Evolutionary conservation across 2,797 vertebrate species (phyloP), one percentile per base, ranked within the genome.

Genomic region (Chaetodon trifasciatus): DNA sequence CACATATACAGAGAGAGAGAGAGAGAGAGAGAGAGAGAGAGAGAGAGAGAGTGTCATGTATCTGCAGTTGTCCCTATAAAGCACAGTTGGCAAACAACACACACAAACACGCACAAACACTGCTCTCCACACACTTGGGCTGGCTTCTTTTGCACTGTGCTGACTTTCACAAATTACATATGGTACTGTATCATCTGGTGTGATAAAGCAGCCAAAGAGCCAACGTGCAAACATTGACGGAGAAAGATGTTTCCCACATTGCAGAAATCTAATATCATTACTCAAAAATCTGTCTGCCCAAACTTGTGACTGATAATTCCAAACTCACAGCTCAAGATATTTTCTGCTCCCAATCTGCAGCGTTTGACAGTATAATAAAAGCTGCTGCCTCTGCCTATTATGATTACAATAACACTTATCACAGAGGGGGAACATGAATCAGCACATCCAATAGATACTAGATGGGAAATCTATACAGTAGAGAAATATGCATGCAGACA

Each of bases 1-100:
- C 61, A 78, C 70, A 78, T 1, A 66, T 49, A 49, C 66, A 70
- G 70, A 61, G 47, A 85, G 69, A 77, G 6, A 64, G 61, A 46
- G 46, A 72, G 61, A 75, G 60, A 71, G 35, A 79, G 28, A 32
- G 28, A 32, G 28, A 32, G 28, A 32, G 28, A 32, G 28, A 32
- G 28, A 32, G 28, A 32, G 28, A 32, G 28, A 32, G 28, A 32
- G 28, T 32, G 60, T 67, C 70, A 68, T 82, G 78, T 82, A 73
- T 78, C 72, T 68, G 84, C 74, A 83, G 74, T 87, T 86, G 80
- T 90, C 74, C 70, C 72, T 80, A 86, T 71, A 74, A 77, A 81
- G 74, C 65, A 58, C 23, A 84, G 79, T 87, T 84, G 79, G 75
- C 90, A 88, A 85, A 87, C 85, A 79, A 16, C 60, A 32, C 47